These are phyloP conservation scores for Hucho hucho DNA, from an alignment of 2,113 vertebrate species.

Conservation along the genomic window DNA sequence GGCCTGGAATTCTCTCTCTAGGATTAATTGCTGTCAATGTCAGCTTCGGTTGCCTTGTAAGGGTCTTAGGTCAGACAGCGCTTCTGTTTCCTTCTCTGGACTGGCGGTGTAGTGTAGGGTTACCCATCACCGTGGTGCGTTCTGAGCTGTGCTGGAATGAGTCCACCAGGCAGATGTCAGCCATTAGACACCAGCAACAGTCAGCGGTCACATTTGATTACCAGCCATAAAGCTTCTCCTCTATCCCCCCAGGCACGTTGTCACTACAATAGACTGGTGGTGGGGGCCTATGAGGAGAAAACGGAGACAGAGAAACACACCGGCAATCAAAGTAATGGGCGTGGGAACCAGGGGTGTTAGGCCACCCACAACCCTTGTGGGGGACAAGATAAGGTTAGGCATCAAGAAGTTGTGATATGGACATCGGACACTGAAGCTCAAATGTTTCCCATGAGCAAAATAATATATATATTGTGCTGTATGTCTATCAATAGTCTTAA, in stretches of 20 bases:
- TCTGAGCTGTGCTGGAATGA: conserved; percentile 43
- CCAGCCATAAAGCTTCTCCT: conserved; percentile 25
- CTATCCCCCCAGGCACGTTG: background rate
- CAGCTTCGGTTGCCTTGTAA: conserved; percentile 26
- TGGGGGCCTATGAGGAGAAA: conserved; percentile 7
- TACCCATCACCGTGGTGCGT: conserved; percentile 28
- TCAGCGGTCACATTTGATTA: conserved; percentile 12
- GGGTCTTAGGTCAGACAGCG: conserved; percentile 25
- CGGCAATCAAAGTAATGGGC: conserved; percentile 4
- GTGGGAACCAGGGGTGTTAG: conserved; percentile 5
- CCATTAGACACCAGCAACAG: conserved; percentile 47
- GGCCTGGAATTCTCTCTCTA: background rate
- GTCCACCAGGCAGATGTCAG: conserved; percentile 53
- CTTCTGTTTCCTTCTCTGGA: no score
- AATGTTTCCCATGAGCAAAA: background rate
- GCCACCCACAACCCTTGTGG: background rate
- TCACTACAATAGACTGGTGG: background rate
- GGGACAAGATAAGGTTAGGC: conserved; percentile 16
- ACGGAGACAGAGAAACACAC: conserved; percentile 7
- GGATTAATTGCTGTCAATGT: background rate
- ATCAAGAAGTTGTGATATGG: conserved; percentile 9
- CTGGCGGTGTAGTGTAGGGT: conserved; percentile 44
- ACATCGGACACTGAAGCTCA: background rate
- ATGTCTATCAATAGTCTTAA: no score
- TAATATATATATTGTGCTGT: no score